Percentiles rank a stretch among this genome's conserved stretches.
These are phyloP conservation scores for Pseudorasbora parva DNA, from an alignment of 2,113 vertebrate species.

Conservation along the genomic window DNA sequence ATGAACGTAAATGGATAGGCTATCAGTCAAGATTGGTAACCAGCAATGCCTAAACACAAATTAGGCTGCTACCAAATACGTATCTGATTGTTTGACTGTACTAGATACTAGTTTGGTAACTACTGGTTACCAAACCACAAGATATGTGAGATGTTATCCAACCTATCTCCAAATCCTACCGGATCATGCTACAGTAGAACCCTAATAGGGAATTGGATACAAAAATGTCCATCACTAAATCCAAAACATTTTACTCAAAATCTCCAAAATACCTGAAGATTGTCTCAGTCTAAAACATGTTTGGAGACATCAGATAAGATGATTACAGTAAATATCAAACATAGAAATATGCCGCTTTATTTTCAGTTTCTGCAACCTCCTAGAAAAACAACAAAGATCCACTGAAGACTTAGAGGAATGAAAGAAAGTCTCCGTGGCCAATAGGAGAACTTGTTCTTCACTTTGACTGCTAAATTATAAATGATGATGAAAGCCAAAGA, in stretches of 20 bases:
- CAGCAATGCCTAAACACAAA: background rate
- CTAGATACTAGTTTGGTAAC: conserved; percentile 8
- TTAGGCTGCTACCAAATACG: conserved; percentile 1
- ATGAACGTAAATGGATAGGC: background rate
- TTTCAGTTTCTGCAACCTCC: conserved; percentile 11
- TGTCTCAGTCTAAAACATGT: background rate
- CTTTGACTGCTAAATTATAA: conserved; percentile 70
- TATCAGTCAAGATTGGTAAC: conserved; percentile 24
- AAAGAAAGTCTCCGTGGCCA: conserved; percentile 45
- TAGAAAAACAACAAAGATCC: conserved; percentile 38
- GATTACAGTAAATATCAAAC: background rate
- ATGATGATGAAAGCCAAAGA: conserved; percentile 58
- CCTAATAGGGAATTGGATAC: background rate
- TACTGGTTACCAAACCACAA: conserved; percentile 38
- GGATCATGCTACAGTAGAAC: background rate
- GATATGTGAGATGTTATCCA: conserved; percentile 2
- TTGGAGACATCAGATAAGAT: background rate
- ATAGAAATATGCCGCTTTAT: background rate
- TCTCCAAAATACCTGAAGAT: background rate
- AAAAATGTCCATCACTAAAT: background rate
- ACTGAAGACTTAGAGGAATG: too few relatives aligned
- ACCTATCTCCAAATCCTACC: background rate
- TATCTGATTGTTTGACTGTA: conserved; percentile 13
- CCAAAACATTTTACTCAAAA: background rate
- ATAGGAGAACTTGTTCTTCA: conserved; percentile 57